A percentile compares a stretch with the other conserved stretches of the same genome.
phyloP scores from a whole-genome alignment of 2,113 vertebrate genomes.

The Microcebus ravelobensis region DNA sequence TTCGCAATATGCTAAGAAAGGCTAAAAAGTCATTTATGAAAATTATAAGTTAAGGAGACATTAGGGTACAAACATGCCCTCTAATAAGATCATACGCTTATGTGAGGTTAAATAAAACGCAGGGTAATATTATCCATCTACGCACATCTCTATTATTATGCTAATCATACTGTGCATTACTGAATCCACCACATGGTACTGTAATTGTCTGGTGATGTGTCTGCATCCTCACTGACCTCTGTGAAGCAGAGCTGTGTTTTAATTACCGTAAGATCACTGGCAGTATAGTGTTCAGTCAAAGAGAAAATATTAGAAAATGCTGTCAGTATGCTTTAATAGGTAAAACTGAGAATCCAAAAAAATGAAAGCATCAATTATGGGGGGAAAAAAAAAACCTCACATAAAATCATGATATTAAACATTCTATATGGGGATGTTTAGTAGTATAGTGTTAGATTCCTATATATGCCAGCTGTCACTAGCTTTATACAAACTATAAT shows the following conservation, averaged over 20 bases:
- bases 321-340: conserved; percentile 1
- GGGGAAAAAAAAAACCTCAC: background rate
- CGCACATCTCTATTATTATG: conserved; percentile 30
- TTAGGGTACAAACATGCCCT: background rate
- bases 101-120: background rate
- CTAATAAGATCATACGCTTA: background rate
- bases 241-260: background rate
- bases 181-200: background rate
- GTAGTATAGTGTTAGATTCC: background rate
- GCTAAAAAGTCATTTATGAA: conserved; percentile 4
- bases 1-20: background rate
- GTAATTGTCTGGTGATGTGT: conserved; percentile 11
- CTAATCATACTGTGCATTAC: background rate
- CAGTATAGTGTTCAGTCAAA: background rate
- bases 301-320: conserved; percentile 9
- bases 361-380: background rate
- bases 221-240: background rate
- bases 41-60: conserved; percentile 23
- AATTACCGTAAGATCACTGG: background rate
- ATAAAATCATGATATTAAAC: conserved; percentile 16
- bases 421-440: background rate
- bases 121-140: background rate
- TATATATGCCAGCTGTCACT: conserved; percentile 15
- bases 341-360: background rate
- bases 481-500: conserved; percentile 14